Base-by-base conservation (phyloP, 2,888 invertebrate genomes). In the Drosophila monieri region DNA sequence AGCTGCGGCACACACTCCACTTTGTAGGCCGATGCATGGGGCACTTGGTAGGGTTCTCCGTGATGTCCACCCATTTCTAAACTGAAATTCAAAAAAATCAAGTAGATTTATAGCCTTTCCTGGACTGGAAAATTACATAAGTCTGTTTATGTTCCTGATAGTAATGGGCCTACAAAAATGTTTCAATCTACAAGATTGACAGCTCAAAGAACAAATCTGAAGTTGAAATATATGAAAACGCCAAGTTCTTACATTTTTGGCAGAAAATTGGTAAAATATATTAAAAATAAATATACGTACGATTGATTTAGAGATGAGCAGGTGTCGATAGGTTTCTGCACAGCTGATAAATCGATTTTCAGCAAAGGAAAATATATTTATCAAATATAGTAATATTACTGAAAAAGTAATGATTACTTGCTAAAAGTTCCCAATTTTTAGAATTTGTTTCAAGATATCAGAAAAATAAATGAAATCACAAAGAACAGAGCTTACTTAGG, bases 11-110 rank as follows among this genome's bases (percentile, higher is more conserved):
- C 93, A 78, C 95, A 94, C 85, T 96, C 94, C 9, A 95, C 93
- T 90, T 95, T 95, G 90, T 96, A 97, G 46, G 93, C 93, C 46
- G 93, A 93, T 80, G 95, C 94, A 90, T 95, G 94, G 0, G 97
- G 97, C 6, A 97, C 91, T 89, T 92, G 93, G 88, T 94, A 94
- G 2, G 94, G 93, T 68, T 93, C 92, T 52, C 90, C 92, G 85
- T 93, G 93, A 83, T 93, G 93, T 67, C 93, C 94, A 71, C 93
- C 94, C 92, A 93, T 93, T 80, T 76, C 91, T 23, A 18, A 57
- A 61, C 78, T 64, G 49, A 1, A 65, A 73, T 35, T 41, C 14
- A 8, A 46, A 8, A 18, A 41, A 47, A 30, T 48, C 35, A 43
- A 39, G 18, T 49, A 5, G 21, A 21, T 21, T 15, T 59, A 43